phyloP scores from a whole-genome alignment of 2,113 vertebrate genomes.

The Nothocercus nigrocapillus region DNA sequence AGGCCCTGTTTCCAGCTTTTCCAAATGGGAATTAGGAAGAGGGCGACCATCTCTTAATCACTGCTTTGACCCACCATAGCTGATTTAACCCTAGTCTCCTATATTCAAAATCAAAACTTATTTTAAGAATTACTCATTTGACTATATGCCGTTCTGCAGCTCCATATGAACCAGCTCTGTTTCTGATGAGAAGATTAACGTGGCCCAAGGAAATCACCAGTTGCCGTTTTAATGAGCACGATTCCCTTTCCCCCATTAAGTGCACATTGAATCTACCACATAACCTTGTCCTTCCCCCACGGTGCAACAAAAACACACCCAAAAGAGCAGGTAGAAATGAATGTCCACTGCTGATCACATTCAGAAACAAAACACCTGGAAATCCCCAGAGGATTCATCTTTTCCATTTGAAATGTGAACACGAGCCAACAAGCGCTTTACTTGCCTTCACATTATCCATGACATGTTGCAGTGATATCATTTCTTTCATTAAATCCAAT shows the following conservation, averaged over 20 bases:
- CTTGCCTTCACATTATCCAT: neutral
- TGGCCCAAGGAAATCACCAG: neutral
- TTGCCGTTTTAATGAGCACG: neutral
- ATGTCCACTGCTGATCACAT: neutral
- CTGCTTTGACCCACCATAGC: neutral
- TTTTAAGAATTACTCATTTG: neutral
- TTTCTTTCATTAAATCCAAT: neutral
- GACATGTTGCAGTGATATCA: neutral
- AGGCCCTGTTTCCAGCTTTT: neutral
- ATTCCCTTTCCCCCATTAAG: neutral
- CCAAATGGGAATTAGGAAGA: fast-evolving
- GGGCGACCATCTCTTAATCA: neutral
- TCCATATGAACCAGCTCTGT: no score
- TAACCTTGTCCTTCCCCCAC: neutral
- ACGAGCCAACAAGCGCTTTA: neutral
- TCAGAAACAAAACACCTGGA: neutral
- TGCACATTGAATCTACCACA: neutral
- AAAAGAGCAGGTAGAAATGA: neutral
- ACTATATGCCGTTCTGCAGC: neutral
- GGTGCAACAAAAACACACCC: neutral
- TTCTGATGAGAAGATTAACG: neutral
- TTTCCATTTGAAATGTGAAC: neutral
- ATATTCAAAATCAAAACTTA: neutral
- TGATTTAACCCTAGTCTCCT: no score
- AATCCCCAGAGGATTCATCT: neutral